Evolutionary conservation across 2,797 vertebrate genomes (phyloP).

Genomic region (Petrocephalus sullivani): DNA sequence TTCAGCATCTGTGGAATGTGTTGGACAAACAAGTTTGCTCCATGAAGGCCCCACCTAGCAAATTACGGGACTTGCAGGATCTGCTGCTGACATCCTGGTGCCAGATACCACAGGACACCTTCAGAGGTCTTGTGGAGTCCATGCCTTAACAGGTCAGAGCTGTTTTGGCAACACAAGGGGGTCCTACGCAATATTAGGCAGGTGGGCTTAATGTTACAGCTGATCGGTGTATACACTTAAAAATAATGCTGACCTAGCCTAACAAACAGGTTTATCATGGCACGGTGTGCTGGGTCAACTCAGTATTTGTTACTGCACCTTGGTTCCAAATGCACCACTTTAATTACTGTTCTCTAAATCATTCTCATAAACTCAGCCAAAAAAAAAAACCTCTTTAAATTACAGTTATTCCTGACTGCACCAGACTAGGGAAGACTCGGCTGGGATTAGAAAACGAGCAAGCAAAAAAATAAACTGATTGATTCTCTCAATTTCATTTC

Average conservation of each 20-base stretch:
- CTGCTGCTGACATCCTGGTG: too few relatives aligned
- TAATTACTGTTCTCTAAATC: not conserved
- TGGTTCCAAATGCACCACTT: not conserved
- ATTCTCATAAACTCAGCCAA: not conserved
- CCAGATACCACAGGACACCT: too few relatives aligned
- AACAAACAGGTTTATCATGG: not conserved
- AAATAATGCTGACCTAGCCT: not conserved
- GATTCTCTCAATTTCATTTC: not conserved
- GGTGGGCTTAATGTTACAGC: not conserved
- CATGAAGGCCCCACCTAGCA: not conserved
- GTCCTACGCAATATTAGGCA: not conserved
- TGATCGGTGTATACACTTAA: not conserved
- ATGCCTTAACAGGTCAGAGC: too few relatives aligned
- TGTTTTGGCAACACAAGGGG: too few relatives aligned
- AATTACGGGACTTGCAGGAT: not conserved
- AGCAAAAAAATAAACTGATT: not conserved
- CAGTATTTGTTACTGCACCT: not conserved
- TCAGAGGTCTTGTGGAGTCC: too few relatives aligned
- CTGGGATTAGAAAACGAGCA: not conserved
- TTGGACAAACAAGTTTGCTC: not conserved
- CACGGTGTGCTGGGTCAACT: not conserved
- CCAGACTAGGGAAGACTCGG: not conserved
- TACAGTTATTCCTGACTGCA: not conserved
- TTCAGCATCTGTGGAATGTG: not conserved
- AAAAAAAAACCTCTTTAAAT: not conserved